A percentile compares a stretch with the other conserved stretches of the same genome.
phyloP scores from a whole-genome alignment of 2,113 vertebrate species.

The Cebus imitator region DNA sequence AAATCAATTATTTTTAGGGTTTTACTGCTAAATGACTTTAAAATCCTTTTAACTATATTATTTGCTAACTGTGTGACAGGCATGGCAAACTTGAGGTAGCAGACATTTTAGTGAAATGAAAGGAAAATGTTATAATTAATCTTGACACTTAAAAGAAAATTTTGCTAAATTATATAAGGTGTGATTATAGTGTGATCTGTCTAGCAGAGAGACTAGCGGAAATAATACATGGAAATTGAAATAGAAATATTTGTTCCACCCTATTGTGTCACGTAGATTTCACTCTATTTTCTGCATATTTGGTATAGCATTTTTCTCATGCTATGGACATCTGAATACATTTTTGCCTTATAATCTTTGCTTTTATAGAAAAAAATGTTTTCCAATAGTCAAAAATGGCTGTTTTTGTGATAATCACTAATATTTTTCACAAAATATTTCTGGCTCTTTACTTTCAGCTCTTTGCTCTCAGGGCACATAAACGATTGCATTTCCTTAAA shows the following conservation, averaged over 20 bases:
- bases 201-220: not conserved
- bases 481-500: not conserved
- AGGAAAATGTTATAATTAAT: conserved; percentile 1
- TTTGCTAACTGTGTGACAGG: conserved; percentile 11
- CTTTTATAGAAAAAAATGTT: not conserved
- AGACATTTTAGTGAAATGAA: conserved; percentile 21
- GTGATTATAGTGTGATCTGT: conserved; percentile 27
- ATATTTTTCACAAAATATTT: not conserved
- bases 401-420: not conserved
- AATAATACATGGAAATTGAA: not conserved
- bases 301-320: not conserved
- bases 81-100: not conserved
- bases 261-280: not conserved
- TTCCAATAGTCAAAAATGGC: not conserved
- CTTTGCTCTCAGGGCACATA: not conserved
- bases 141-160: conserved; percentile 16
- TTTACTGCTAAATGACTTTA: not conserved
- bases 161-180: conserved; percentile 26
- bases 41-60: not conserved
- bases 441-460: not conserved
- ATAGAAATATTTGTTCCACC: conserved; percentile 4
- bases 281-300: not conserved
- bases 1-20: not conserved
- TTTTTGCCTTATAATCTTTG: not conserved
- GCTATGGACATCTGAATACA: not conserved